These are phyloP conservation scores for Dexiosoma caninum DNA, from an alignment of 2,888 invertebrate species.

Conservation along the genomic window DNA sequence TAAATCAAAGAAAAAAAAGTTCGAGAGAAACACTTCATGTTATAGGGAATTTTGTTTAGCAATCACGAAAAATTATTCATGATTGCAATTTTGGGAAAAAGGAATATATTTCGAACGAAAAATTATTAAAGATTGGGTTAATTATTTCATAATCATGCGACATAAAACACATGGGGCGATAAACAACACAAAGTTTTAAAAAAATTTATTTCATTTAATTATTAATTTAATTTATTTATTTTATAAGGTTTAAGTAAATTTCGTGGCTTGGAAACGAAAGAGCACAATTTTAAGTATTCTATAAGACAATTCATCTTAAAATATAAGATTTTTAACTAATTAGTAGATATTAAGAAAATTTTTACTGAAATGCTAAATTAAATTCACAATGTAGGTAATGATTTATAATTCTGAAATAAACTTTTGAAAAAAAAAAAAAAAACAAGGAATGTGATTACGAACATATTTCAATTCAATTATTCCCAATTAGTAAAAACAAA, in stretches of 20 bases:
- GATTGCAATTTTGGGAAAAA: too few relatives aligned
- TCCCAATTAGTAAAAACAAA: constrained; percentile 22
- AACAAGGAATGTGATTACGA: constrained; percentile 42
- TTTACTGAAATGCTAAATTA: constrained; percentile 44
- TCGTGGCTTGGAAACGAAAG: constrained; percentile 43
- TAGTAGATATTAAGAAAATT: constrained; percentile 64
- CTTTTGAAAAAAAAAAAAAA: constrained; percentile 43
- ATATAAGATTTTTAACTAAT: constrained; percentile 72
- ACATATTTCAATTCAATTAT: constrained; percentile 32
- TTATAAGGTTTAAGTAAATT: constrained; percentile 45
- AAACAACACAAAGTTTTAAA: too few relatives aligned
- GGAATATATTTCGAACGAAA: too few relatives aligned
- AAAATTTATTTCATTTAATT: constrained; percentile 28
- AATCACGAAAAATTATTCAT: too few relatives aligned
- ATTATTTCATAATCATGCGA: too few relatives aligned
- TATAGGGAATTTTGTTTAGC: too few relatives aligned
- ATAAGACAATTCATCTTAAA: constrained; percentile 76
- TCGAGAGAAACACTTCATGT: too few relatives aligned
- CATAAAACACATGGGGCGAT: too few relatives aligned
- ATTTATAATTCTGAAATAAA: constrained; percentile 18
- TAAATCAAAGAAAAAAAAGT: too few relatives aligned
- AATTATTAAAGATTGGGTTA: too few relatives aligned
- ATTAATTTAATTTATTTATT: constrained; percentile 9
- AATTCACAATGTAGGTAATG: constrained; percentile 43
- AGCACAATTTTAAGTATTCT: constrained; percentile 67